A percentile compares a stretch with the other conserved stretches of the same genome.
These are phyloP conservation scores for Thymelicus acteon DNA, from an alignment of 2,888 invertebrate genomes.

Conservation along the genomic window DNA sequence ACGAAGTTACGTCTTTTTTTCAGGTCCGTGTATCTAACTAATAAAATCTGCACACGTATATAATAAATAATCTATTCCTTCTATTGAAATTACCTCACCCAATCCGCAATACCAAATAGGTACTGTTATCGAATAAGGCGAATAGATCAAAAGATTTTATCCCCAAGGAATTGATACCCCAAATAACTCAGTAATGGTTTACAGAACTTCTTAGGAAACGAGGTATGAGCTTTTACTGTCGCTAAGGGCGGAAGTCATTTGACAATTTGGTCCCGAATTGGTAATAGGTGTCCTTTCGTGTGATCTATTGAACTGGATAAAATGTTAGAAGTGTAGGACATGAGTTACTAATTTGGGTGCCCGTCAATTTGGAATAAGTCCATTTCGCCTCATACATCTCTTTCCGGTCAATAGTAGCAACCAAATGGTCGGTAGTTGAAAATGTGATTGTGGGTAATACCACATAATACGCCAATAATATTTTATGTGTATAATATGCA, in stretches of 20 bases:
- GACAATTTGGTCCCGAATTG: constrained; percentile 22
- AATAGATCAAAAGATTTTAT: constrained; percentile 5
- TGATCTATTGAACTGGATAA: constrained; percentile 10
- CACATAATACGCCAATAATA: too few species aligned
- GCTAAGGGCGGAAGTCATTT: constrained; percentile 33
- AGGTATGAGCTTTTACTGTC: background rate
- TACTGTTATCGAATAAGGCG: background rate
- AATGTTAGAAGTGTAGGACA: constrained; percentile 9
- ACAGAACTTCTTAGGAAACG: constrained; percentile 4
- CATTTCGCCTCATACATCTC: background rate
- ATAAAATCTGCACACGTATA: too few species aligned
- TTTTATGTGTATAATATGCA: too few species aligned
- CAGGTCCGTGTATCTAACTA: too few species aligned
- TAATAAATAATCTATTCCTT: too few species aligned
- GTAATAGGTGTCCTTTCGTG: constrained; percentile 21
- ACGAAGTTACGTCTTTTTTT: too few species aligned
- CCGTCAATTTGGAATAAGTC: background rate
- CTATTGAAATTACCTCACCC: too few species aligned
- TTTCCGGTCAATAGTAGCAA: too few species aligned
- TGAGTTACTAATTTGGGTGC: background rate
- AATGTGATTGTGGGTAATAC: too few species aligned
- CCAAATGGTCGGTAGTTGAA: too few species aligned
- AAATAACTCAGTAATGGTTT: constrained; percentile 11
- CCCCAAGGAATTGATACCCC: constrained; percentile 10
- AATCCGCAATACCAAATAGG: background rate